Base-by-base conservation (phyloP, 2,888 invertebrate genomes). In the Hipparchia sbordonii region DNA sequence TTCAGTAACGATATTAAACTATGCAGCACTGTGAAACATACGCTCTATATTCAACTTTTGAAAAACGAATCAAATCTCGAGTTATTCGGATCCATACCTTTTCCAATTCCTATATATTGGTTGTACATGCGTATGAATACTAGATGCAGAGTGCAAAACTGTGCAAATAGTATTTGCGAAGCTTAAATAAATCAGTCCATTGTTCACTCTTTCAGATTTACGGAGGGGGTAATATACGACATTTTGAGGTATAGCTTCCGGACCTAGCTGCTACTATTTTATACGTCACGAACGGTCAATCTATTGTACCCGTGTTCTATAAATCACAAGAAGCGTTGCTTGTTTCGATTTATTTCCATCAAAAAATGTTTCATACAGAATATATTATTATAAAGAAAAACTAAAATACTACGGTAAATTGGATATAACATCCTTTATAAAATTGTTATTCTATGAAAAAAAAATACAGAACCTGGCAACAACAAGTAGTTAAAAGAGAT, bases 111-210 rank as follows among this genome's bases (percentile, higher is more conserved):
- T 69, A 78, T 74, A 77, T 69, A 77, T 69, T 70, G 69, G 62
- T 63, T 67, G 46, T 65, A 81, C 77, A 77, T 77, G 74, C 71
- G 75, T 79, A 82, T 84, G 80, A 85, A 84, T 84, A 81, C 80
- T 81, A 73, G 75, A 85, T 82, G 81, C 80, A 79, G 79, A 78
- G 81, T 76, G 78, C 78, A 66, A 82, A 81, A 83, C 76, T 76
- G 78, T 79, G 81, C 79, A 81, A 23, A 79, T 80, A 79, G 78
- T 82, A 78, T 81, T 83, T 82, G 79, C 80, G 82, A 82, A 85
- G 79, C 81, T 79, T 81, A 82, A 81, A 82, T 82, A 82, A 83
- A 84, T 84, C 82, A 81, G 81, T 82, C 73, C 70, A 75, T 75
- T 76, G 76, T 77, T 74, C 75, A 77, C 72, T 71, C 69, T 73